A percentile compares a stretch with the other conserved stretches of the same genome.
Evolutionary conservation across 2,113 vertebrate species (phyloP).

Genomic region (Prionailurus viverrinus): DNA sequence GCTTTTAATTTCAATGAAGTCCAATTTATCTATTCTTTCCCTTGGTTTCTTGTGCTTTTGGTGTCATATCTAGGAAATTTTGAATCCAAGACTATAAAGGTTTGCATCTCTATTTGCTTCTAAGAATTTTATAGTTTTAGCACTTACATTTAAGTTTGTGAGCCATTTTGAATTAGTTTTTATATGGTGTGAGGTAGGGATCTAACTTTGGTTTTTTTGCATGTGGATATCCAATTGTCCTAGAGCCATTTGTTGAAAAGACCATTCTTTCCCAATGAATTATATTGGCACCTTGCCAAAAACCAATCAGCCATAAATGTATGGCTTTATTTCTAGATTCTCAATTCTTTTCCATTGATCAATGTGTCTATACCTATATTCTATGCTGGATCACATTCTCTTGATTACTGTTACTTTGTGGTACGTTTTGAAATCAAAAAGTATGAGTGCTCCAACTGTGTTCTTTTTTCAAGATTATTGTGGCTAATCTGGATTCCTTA

Average conservation of each 20-base stretch:
- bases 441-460: not conserved
- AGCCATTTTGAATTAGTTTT: not conserved
- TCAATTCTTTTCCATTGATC: not conserved
- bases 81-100: not conserved
- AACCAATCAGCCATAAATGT: not conserved
- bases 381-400: not conserved
- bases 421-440: not conserved
- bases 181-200: not conserved
- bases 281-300: not conserved
- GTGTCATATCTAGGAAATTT: not conserved
- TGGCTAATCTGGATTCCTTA: not conserved
- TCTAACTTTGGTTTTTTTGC: not conserved
- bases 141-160: not conserved
- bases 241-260: not conserved
- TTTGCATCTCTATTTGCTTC: not conserved
- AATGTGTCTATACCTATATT: not conserved
- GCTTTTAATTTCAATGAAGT: not conserved
- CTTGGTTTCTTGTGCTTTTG: not conserved
- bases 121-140: not conserved
- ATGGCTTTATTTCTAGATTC: not conserved
- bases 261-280: constrained; percentile 1
- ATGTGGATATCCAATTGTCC: not conserved
- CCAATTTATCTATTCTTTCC: not conserved
- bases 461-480: not conserved
- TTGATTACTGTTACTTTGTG: constrained; percentile 11